Percentiles rank a stretch among this genome's conserved stretches.
Evolutionary conservation across 2,797 vertebrate genomes (phyloP).

Genomic region (Synanceia verrucosa): DNA sequence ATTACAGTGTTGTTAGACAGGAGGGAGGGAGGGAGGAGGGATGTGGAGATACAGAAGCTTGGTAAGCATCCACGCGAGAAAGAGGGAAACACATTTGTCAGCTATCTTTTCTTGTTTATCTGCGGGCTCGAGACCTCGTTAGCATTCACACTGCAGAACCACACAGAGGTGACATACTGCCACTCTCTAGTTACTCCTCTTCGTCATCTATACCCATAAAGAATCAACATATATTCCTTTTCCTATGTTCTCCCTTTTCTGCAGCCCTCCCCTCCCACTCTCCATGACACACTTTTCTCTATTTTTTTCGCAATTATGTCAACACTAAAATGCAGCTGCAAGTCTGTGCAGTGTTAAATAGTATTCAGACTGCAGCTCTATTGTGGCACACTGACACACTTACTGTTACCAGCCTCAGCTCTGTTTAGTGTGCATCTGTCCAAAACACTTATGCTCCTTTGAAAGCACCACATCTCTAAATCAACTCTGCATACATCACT

Average conservation of each 20-base stretch:
- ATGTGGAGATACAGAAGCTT: conserved; percentile 6
- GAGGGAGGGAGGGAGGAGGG: background rate
- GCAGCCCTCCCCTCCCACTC: background rate
- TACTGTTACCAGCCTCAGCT: background rate
- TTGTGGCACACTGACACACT: conserved; percentile 39
- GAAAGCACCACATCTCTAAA: background rate
- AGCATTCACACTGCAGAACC: conserved; percentile 51
- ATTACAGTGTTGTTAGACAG: conserved; percentile 4
- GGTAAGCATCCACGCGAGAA: conserved; percentile 19
- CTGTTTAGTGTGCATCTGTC: background rate
- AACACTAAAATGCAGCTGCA: background rate
- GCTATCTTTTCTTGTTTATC: conserved; percentile 50
- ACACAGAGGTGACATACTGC: conserved; percentile 32
- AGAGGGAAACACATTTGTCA: conserved; percentile 17
- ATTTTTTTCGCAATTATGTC: background rate
- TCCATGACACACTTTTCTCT: background rate
- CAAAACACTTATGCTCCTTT: background rate
- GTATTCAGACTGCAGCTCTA: conserved; percentile 18
- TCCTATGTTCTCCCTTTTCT: background rate
- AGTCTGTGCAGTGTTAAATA: background rate
- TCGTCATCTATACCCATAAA: conserved; percentile 1
- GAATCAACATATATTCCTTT: background rate
- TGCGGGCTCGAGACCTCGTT: conserved; percentile 39
- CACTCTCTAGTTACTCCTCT: conserved; percentile 9
- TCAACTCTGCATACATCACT: background rate